Evolutionary conservation across 2,888 invertebrate species (phyloP).

Genomic region (Polydrusus tereticollis): DNA sequence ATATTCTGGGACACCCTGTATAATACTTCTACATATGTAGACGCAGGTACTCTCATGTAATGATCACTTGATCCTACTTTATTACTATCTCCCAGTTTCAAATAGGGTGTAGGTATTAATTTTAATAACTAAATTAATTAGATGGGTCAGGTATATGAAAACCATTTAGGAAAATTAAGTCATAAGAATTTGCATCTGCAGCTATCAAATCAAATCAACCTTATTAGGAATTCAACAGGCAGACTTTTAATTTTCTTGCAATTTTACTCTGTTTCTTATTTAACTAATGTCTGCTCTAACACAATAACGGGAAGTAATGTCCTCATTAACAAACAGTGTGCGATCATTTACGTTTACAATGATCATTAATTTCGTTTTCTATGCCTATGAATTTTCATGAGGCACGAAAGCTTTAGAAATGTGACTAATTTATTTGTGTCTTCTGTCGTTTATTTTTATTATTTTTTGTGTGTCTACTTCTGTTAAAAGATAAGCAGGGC

Average conservation of each 20-base stretch:
- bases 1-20: no score
- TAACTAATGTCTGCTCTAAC: neutral
- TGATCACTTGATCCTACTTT: no score
- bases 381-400: neutral
- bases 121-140: no score
- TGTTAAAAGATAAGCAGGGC: no score
- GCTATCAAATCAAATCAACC: neutral
- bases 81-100: no score
- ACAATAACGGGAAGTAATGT: conserved; percentile 20
- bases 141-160: no score
- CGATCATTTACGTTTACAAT: conserved; percentile 3
- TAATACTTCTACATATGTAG: no score
- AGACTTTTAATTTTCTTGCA: neutral
- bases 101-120: no score
- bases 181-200: neutral
- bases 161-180: neutral
- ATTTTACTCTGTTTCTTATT: neutral
- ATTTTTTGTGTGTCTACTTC: neutral
- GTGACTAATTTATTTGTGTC: neutral
- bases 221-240: neutral
- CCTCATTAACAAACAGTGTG: conserved; percentile 23
- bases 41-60: no score
- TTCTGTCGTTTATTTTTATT: neutral
- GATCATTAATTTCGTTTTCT: neutral
- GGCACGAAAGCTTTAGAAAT: neutral